Percentiles rank a stretch among this genome's conserved stretches.
Evolutionary conservation across 1,140 invertebrate genomes (phyloP).

Genomic region (Cepaea nemoralis): DNA sequence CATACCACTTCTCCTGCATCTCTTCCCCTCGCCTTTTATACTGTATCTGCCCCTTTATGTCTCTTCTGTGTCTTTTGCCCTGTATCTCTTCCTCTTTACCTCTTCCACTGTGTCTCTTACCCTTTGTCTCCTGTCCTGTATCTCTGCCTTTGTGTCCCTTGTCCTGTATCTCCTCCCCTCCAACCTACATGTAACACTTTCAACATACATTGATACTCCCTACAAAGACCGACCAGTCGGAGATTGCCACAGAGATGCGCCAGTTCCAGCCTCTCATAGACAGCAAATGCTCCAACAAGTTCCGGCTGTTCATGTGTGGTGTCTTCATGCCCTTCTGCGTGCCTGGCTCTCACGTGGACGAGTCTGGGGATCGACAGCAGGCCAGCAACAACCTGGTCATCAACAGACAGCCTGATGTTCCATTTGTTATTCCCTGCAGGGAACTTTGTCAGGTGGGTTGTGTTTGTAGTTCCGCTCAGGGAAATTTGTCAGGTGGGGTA

Average conservation of each 20-base stretch:
- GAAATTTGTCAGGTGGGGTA: constrained; percentile 46
- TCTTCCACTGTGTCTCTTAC: too few species aligned
- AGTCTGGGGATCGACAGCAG: neutral
- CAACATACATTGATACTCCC: too few species aligned
- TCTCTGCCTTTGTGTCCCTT: too few species aligned
- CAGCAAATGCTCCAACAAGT: constrained; percentile 41
- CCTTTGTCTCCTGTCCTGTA: too few species aligned
- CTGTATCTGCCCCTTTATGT: too few species aligned
- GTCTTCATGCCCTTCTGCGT: constrained; percentile 52
- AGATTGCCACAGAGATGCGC: constrained; percentile 44
- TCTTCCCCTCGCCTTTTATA: too few species aligned
- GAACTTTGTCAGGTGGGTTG: constrained; percentile 47
- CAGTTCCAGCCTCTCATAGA: constrained; percentile 44
- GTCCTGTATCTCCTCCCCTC: too few species aligned
- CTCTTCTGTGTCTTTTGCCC: too few species aligned
- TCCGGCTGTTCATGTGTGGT: constrained; percentile 49
- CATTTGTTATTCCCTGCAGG: constrained; percentile 48
- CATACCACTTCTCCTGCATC: too few species aligned
- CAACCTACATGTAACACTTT: too few species aligned
- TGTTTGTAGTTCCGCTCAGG: constrained; percentile 43
- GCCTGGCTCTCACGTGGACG: constrained; percentile 6
- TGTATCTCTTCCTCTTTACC: too few species aligned
- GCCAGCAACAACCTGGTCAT: neutral
- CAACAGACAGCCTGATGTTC: constrained; percentile 25
- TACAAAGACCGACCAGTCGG: constrained; percentile 30